Percentiles rank a stretch among this genome's conserved stretches.
Conservation (phyloP, 2,888 invertebrate species). For the Cephalotes varians region DNA sequence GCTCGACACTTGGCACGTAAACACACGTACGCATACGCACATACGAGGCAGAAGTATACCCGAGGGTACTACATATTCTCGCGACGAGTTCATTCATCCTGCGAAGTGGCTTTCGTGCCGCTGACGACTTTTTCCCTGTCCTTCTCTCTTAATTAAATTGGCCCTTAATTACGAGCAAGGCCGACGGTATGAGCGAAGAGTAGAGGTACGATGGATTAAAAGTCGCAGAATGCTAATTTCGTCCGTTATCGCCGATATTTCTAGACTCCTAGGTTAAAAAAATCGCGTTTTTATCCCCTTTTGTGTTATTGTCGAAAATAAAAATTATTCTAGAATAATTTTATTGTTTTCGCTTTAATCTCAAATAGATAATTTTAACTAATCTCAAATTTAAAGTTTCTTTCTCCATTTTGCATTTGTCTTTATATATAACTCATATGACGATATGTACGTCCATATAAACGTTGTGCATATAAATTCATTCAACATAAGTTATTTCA, state of each 20-base stretch:
- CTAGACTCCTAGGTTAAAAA: slow-evolving; percentile 2
- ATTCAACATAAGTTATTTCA: background rate
- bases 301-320: background rate
- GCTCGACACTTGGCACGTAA: slow-evolving; percentile 17
- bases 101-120: slow-evolving; percentile 52
- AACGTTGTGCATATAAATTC: background rate
- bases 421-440: background rate
- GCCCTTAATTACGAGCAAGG: slow-evolving; percentile 59
- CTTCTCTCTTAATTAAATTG: slow-evolving; percentile 55
- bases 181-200: slow-evolving; percentile 15
- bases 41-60: slow-evolving; percentile 24
- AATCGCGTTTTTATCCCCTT: background rate
- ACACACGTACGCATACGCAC: background rate
- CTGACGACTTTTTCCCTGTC: slow-evolving; percentile 34
- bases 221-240: slow-evolving; percentile 5
- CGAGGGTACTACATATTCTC: slow-evolving; percentile 56
- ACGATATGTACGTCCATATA: background rate
- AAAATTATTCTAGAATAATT: background rate
- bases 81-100: slow-evolving; percentile 62
- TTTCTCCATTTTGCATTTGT: background rate
- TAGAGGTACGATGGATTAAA: background rate
- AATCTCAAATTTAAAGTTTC: background rate
- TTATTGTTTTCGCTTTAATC: background rate
- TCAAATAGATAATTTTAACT: background rate
- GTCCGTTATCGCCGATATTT: background rate